Evolutionary conservation across 2,888 invertebrate genomes (phyloP), one percentile per base, ranked within the genome.

Genomic region (Oxycera nigricornis): DNA sequence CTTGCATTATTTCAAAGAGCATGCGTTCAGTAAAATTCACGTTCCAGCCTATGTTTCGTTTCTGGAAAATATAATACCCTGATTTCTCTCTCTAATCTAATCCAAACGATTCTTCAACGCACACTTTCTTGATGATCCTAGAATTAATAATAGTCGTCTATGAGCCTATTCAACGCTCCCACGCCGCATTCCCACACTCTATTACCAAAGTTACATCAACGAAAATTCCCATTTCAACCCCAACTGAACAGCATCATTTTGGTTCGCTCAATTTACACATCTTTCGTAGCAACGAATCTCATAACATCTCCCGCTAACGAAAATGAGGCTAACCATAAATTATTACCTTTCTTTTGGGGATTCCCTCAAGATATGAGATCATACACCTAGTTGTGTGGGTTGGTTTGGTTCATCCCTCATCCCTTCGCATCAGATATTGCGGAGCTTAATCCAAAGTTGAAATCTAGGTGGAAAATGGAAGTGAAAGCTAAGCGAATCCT

Each of bases 271-370:
- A 55, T 55, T 55, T 55, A 24, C 52, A 55, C 52, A 55, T 17
- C 24, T 55, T 30, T 59, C 59, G 9, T 59, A 30, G 59, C n/a
- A n/a, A 59, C 30, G 59, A 22, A 59, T 59, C 59, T 59, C 30
- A 59, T 59, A 59, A 59, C 30, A 30, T n/a, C 59, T 30, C n/a
- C 59, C 59, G 59, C 59, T 59, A 59, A 59, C 59, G 59, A 59
- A 59, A 59, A 59, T 6, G 11, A n/a, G 30, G 59, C 59, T 59
- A 59, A 59, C 59, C 59, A 59, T 59, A 30, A 59, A 59, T 59
- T 59, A 59, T 59, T 59, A 22, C 59, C 59, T 59, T 59, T 59
- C 59, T 59, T 59, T 59, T 30, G 30, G 59, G 59, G 59, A 59
- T 59, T 59, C 30, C 30, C 59, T n/a, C 9, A 30, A 59, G 59